phyloP scores from a whole-genome alignment of 2,797 vertebrate species.

The Tachyglossus aculeatus region DNA sequence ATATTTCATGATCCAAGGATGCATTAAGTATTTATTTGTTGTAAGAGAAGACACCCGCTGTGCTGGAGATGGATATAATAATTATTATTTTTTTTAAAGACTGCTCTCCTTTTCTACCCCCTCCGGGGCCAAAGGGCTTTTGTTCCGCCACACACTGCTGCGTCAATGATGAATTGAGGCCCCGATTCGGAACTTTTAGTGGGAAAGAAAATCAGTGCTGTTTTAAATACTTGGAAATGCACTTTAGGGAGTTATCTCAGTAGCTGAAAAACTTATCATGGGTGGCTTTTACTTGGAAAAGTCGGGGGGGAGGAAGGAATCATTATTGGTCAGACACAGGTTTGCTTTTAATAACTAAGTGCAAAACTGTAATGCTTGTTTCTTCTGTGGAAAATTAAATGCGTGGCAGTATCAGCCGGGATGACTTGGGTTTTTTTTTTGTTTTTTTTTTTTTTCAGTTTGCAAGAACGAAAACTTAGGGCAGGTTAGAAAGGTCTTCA shows the following conservation, averaged over 20 bases:
- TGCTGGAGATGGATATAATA: neutral
- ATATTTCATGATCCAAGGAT: conserved; percentile 22
- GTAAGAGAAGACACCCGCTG: neutral
- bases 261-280: too few species aligned
- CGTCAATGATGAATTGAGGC: neutral
- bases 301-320: neutral
- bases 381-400: conserved; percentile 56
- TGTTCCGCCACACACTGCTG: neutral
- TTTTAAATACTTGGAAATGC: conserved; percentile 11
- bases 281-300: neutral
- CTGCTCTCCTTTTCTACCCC: neutral
- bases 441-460: conserved; percentile 17
- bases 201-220: neutral
- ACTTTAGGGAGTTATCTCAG: conserved; percentile 23
- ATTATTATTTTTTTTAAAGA: neutral
- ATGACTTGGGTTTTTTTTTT: conserved; percentile 35
- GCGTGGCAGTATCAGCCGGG: conserved; percentile 10
- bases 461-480: conserved; percentile 16
- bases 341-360: neutral
- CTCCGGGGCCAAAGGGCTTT: neutral
- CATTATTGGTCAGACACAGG: conserved; percentile 5
- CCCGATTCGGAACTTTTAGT: neutral
- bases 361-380: neutral
- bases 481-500: conserved; percentile 8
- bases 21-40: conserved; percentile 35